phyloP scores from a whole-genome alignment of 2,113 vertebrate species.

The Antechinus flavipes region DNA sequence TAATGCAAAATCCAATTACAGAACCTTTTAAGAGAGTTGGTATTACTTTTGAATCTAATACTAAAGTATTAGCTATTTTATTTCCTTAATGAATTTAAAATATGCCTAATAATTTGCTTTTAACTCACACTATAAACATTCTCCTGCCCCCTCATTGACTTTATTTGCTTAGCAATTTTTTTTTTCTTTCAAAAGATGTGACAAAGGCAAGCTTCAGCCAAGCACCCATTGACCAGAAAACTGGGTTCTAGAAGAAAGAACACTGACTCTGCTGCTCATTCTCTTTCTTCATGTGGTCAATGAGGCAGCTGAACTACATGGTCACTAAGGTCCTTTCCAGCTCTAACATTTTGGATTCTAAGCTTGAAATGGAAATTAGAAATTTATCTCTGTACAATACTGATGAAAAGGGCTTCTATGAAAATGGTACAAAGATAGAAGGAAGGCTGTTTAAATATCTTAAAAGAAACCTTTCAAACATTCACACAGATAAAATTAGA shows the following conservation, averaged over 20 bases:
- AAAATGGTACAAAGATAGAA: not conserved
- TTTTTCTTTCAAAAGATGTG: not conserved
- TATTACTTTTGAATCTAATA: not conserved
- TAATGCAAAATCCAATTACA: conserved; percentile 19
- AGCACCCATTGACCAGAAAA: not conserved
- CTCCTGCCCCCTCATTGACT: not conserved
- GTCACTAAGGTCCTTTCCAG: not conserved
- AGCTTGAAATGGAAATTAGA: not conserved
- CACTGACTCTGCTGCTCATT: not conserved
- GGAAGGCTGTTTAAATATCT: not conserved
- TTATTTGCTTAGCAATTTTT: not conserved
- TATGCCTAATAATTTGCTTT: not conserved
- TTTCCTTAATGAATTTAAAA: not conserved
- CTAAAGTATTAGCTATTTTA: not conserved
- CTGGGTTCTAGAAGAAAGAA: too few relatives aligned
- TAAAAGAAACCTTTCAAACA: not conserved
- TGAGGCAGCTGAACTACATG: not conserved
- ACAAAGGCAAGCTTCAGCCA: not conserved
- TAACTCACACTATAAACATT: not conserved
- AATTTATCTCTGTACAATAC: conserved; percentile 15
- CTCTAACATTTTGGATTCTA: not conserved
- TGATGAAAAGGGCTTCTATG: conserved; percentile 15
- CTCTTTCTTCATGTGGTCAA: not conserved
- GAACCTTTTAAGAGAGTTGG: conserved; percentile 5
- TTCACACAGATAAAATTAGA: not conserved